These are phyloP conservation scores for Sesia bembeciformis DNA, from an alignment of 2,888 invertebrate species.

Conservation along the genomic window DNA sequence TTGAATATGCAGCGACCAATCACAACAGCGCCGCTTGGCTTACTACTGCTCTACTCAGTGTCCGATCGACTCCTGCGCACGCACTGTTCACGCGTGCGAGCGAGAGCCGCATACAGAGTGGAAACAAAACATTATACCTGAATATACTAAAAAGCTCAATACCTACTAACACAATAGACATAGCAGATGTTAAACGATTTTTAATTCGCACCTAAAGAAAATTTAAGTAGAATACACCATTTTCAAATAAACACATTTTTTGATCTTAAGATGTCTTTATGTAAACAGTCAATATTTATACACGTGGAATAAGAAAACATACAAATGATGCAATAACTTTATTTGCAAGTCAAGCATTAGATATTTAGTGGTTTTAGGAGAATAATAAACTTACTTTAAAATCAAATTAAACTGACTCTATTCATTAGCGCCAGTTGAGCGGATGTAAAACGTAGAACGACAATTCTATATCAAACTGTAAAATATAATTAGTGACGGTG, in stretches of 20 bases:
- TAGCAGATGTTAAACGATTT: constrained; percentile 8
- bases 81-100: constrained; percentile 40
- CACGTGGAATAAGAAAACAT: too few species aligned
- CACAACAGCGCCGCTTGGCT: constrained; percentile 61
- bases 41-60: constrained; percentile 48
- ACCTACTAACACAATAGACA: constrained; percentile 37
- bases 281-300: too few species aligned
- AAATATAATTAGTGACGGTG: constrained; percentile 23
- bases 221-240: too few species aligned
- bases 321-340: too few species aligned
- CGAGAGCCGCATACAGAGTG: constrained; percentile 24
- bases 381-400: too few species aligned
- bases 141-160: constrained; percentile 46
- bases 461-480: constrained; percentile 9
- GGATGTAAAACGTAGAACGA: not conserved
- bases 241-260: too few species aligned
- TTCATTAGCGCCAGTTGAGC: not conserved
- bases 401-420: not conserved
- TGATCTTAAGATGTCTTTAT: too few species aligned
- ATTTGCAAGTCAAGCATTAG: too few species aligned
- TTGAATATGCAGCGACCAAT: constrained; percentile 41
- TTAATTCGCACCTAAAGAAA: too few species aligned
- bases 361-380: too few species aligned
- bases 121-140: constrained; percentile 46
- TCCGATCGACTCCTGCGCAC: constrained; percentile 60